Evolutionary conservation across 2,113 vertebrate species (phyloP).

Genomic region (Bos taurus): ARS-UCD2.0 NC_037332.1:25893001-25893500

Average conservation of each 20-base stretch:
- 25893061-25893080: constrained; percentile 73
- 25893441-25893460: background rate
- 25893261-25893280: background rate
- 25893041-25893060: constrained; percentile 51
- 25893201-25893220: background rate
- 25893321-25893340: background rate
- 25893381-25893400: background rate
- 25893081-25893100: constrained; percentile 72
- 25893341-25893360: background rate
- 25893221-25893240: constrained; percentile 17
- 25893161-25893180: constrained; percentile 70
- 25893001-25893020: background rate
- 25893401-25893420: background rate
- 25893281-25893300: background rate
- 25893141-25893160: constrained; percentile 72
- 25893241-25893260: constrained; percentile 44
- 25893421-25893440: background rate
- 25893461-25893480: background rate
- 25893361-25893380: accelerated
- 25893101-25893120: constrained; percentile 75
- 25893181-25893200: constrained; percentile 46
- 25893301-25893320: background rate
- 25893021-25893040: constrained; percentile 32
- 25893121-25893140: constrained; percentile 72
- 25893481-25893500: background rate